Base-by-base conservation (phyloP, 1,140 invertebrate species). In the Bombyx mori region DNA sequence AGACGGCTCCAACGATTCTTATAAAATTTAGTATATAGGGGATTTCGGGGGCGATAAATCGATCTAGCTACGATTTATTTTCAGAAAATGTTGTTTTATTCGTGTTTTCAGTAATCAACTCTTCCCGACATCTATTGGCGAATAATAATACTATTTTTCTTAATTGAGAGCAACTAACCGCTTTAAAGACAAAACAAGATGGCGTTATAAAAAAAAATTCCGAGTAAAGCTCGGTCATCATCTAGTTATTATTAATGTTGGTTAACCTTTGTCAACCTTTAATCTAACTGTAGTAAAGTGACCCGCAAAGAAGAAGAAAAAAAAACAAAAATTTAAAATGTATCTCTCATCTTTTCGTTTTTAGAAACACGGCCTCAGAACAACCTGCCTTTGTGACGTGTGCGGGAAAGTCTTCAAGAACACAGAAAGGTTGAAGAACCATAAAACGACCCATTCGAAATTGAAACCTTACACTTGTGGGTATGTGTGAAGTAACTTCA, bases 401-500 rank as follows among this genome's bases (percentile, higher is more conserved):
- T 83, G 80, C 53, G 80, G 80, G 1, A 79, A 76, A 54, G 66
- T 75, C 0, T n/a, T 77, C 12, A 50, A 59, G 0, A 66, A 53
- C 35, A n/a, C 53, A 0, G 60, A 63, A 46, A 63, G 65, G 8
- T 52, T 82, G 49, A 67, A 66, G 43, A 54, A 62, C 7, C 78
- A 80, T 50, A 73, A 66, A 42, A 51, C 65, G 1, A 61, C 61
- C 42, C 79, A 82, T 57, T 55, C 60, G 0, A 68, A 65, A 9
- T 47, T 65, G 0, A 80, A 70, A 48, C 77, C 75, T 1, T 78
- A 69, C 54, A 57, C 63, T 44, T 82, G 79, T 66, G 65, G 66
- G 79, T 82, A 52, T 12, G 45, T 46, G 45, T 12, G 8, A 12
- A 9, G 2, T 9, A 18, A 18, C 12, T 18, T 18, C 12, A 18